Base-by-base conservation (phyloP, 2,888 invertebrate genomes). In the Philhelius pedissequus region DNA sequence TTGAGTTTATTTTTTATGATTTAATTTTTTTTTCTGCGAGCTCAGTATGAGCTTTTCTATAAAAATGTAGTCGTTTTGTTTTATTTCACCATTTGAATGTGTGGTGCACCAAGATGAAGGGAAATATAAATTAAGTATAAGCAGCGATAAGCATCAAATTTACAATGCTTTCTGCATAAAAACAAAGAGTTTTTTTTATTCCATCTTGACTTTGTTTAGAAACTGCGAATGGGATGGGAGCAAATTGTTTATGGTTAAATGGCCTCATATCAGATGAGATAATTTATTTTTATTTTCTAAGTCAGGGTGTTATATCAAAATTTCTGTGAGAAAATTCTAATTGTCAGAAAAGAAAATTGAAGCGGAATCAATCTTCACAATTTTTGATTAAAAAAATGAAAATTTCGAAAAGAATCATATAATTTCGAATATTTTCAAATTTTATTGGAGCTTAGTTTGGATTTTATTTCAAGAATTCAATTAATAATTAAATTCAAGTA, bases 61-160 rank as follows among this genome's bases (percentile, higher is more conserved):
- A 15, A 18, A 9, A 25, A 20, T 30, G 13, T 18, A 56, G 56
- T 20, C 20, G 45, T 64, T 64, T 48, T 64, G 64, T 62, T 62
- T 62, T 62, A 48, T 48, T 48, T 45, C 32, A 9, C n/a, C 9
- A 45, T 62, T 30, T 62, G 45, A 62, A 43, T 45, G 43, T 45
- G 64, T 48, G 64, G 64, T 32, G 48, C n/a, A 32, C 64, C 64
- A 32, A 32, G 48, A 48, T 64, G 64, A 15, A 48, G 32, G 22
- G 22, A 64, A 32, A 64, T 64, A 64, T 64, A 48, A 64, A 64
- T 64, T 64, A 48, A 64, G 45, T 22, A 45, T 62, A 64, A 64
- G 45, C 32, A 48, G 64, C 64, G 32, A 64, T 64, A 64, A 48
- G 48, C 64, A 64, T 64, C 45, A 64, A 64, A 45, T 32, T 48